A percentile compares a stretch with the other conserved stretches of the same genome.
Evolutionary conservation across 2,113 vertebrate species (phyloP).

Genomic region (Okapia johnstoni): DNA sequence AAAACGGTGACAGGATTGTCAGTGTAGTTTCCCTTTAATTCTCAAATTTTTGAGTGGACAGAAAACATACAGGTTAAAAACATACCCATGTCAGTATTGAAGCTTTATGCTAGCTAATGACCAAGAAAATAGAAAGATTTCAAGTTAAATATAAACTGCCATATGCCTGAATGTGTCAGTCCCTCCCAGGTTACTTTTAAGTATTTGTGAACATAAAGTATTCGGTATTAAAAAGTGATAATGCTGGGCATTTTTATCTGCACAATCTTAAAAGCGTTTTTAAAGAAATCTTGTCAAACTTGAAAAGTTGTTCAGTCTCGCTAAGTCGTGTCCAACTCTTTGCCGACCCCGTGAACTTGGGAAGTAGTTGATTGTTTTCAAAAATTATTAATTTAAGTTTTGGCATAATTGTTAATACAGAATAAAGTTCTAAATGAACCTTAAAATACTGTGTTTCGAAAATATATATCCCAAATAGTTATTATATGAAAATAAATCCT

Average conservation of each 20-base stretch:
- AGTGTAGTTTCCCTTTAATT: background rate
- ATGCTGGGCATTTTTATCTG: background rate
- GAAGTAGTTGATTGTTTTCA: background rate
- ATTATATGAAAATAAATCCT: slow-evolving; percentile 41
- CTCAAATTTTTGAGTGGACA: background rate
- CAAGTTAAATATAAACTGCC: background rate
- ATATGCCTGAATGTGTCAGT: background rate
- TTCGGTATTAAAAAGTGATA: background rate
- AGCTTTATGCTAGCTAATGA: background rate
- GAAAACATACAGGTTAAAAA: background rate
- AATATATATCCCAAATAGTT: background rate
- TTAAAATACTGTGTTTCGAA: slow-evolving; percentile 29
- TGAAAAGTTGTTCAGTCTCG: background rate
- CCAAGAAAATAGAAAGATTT: background rate
- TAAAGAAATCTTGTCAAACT: background rate
- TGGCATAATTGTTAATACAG: background rate
- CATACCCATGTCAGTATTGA: background rate
- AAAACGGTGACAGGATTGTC: background rate
- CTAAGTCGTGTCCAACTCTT: background rate
- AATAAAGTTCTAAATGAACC: background rate
- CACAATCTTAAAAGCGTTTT: background rate
- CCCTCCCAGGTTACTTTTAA: background rate
- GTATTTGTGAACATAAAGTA: background rate
- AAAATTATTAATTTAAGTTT: background rate
- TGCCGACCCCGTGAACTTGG: background rate